Base-by-base conservation (phyloP, 1,140 invertebrate genomes). In the Armadillidium nasatum region DNA sequence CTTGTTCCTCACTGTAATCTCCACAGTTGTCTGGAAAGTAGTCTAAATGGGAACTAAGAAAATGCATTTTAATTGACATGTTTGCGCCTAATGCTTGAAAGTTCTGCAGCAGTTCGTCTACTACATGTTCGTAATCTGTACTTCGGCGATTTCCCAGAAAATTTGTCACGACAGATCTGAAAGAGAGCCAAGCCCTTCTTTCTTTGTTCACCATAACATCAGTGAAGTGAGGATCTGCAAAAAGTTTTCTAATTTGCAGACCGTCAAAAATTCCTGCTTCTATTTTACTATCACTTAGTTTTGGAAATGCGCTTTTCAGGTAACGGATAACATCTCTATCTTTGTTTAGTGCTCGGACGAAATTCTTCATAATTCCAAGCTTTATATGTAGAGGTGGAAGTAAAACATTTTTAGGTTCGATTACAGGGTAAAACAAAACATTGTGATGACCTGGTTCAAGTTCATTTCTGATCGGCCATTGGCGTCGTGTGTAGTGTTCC, bases 11-110 rank as follows among this genome's bases (percentile, higher is more conserved):
- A 23, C 10, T 73, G 33, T 46, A 72, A 23, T 11, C 9, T 72
- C 71, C 23, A 2, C 21, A 19, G 71, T 81, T 43, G 33, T 80
- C 71, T 6, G 60, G 71, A 70, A 82, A 82, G 43, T 76, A 4
- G 60, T 81, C 79, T 19, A 82, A 19, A 44, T 80, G 67, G 11
- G 71, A 73, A 45, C 78, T 44, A 13, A 81, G 46, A 70, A 80
- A 71, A 73, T 72, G 79, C 21, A 82, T 13, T 74, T 82, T 76
- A 3, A 82, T 19, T 44, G 21, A 77, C 76, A 82, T 82, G n/a
- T 67, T 54, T 43, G 68, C 13, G 43, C 78, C 66, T 44, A 79
- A 10, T 50, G 19, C 11, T 74, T 72, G 43, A 50, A 67, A 79
- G 10, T 72, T 71, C 33, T 72, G 13, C 10, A 82, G 21, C 69